Base-by-base conservation (phyloP, 2,113 vertebrate genomes). In the Enhydra lutris region DNA sequence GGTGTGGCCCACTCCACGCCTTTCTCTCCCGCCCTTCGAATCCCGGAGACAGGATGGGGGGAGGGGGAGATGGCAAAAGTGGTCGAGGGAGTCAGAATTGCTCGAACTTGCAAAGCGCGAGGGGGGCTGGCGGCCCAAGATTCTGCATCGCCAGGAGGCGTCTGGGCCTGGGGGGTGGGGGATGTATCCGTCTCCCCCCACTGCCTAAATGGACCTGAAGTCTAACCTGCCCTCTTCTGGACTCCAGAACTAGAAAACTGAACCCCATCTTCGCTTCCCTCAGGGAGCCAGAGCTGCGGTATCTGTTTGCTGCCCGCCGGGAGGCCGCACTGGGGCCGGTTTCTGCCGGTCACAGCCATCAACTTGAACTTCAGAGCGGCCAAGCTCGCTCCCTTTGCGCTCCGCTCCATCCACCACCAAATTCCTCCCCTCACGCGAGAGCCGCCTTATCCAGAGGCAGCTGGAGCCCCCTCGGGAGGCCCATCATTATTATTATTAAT, bases 281-380 rank as follows among this genome's bases (percentile, higher is more conserved):
- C 57, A 0, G 65, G 93, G 42, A 84, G 34, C 67, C 81, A 12
- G 86, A 45, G 89, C 73, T 13, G 91, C 15, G 24, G 61, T 21
- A 39, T 45, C 8, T 91, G 31, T 14, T 20, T 69, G 14, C 61
- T 36, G 87, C 91, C 52, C 55, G 11, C 50, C 15, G 61, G 74
- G 95, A 89, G 39, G 59, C 20, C 2, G 2, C 34, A 57, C 23
- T 0, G 18, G 82, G 79, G 13, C 69, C 39, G 2, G n/a, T 18
- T 57, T 36, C 83, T 39, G 50, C 31, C 24, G 0, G 80, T 59
- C 95, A 31, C 24, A 50, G 97, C 96, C 94, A 73, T 99, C 99
- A 99, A 98, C 98, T 99, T 99, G 99, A 99, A 99, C 99, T 99
- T 99, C 98, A 98, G 97, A 92, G 97, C 98, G 97, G 98, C 98